Evolutionary conservation across 37 sponge, comb jelly and placozoan genomes (phyloP), one percentile per base, ranked within the genome.

Genomic region (Chondrosia reniformis): DNA sequence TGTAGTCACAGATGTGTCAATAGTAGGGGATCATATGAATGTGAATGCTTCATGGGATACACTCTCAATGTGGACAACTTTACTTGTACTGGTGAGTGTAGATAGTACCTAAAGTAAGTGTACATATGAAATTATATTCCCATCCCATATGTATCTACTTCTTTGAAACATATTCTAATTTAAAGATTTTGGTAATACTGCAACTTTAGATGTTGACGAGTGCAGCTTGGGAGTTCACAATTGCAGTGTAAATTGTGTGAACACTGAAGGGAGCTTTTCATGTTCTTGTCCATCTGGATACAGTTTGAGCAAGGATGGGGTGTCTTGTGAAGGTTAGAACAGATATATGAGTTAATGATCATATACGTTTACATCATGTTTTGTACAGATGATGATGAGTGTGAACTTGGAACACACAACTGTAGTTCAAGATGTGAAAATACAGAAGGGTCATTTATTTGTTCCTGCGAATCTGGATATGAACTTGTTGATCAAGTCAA

Each of bases 391-490:
- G 2, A 25, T 45, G 44, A 71, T 10, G 39, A 65, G 38, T 84
- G 87, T 49, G 37, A 65, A 42, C 55, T 65, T 25, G 72, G 72
- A 15, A 39, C 41, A 25, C 42, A 69, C 72, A 69, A 69, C 72
- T 69, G 72, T 25, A 40, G 37, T 34, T 13, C 4, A 8, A 33
- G 63, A 40, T 85, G 85, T 55, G 33, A 19, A 6, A 87, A 87
- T 55, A 38, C 41, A 15, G 46, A 32, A 79, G 85, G 85, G n/a
- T 45, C 54, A 31, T 85, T 71, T 33, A 21, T 42, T 4, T 85
- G 85, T 41, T 21, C 21, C 45, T 85, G 85, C 42, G 36, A 69
- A 5, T 25, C 2, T 13, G 72, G 72, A 69, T 69, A 41, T 6
- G 22, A 42, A 4, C 72, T 69, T n/a, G n/a, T n/a, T n/a, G n/a